phyloP scores from a whole-genome alignment of 2,888 invertebrate species.

The Melanostoma mellinum region DNA sequence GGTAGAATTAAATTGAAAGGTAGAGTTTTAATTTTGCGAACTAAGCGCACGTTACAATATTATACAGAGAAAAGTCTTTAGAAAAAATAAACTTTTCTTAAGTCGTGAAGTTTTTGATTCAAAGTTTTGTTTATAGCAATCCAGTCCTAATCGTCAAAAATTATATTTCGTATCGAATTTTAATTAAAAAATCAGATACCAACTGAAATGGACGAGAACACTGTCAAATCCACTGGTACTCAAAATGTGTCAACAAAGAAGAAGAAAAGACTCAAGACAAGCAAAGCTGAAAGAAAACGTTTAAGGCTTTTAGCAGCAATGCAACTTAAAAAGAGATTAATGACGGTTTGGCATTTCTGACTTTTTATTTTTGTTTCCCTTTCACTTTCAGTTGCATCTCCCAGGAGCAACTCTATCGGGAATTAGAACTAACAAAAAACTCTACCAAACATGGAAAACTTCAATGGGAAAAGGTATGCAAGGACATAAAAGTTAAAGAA shows the following conservation, averaged over 20 bases:
- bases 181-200: neutral
- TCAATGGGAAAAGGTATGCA: slow-evolving; percentile 77
- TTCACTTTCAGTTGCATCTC: neutral
- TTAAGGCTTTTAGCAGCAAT: slow-evolving; percentile 8
- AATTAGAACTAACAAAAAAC: slow-evolving; percentile 77
- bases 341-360: slow-evolving; percentile 22
- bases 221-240: neutral
- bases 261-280: slow-evolving; percentile 16
- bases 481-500: slow-evolving; percentile 77
- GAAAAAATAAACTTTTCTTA: too few relatives aligned
- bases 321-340: slow-evolving; percentile 27
- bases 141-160: too few relatives aligned
- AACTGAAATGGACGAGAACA: neutral
- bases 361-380: neutral
- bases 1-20: too few relatives aligned
- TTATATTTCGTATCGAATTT: too few relatives aligned
- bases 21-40: too few relatives aligned
- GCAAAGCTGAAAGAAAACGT: slow-evolving; percentile 34
- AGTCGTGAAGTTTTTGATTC: too few relatives aligned
- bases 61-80: too few relatives aligned
- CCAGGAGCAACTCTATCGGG: slow-evolving; percentile 77
- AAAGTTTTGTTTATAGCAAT: too few relatives aligned
- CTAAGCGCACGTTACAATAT: too few relatives aligned
- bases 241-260: neutral
- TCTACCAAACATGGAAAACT: slow-evolving; percentile 75